These are phyloP conservation scores for Esperia sulphurella DNA, from an alignment of 2,888 invertebrate species.

Conservation along the genomic window DNA sequence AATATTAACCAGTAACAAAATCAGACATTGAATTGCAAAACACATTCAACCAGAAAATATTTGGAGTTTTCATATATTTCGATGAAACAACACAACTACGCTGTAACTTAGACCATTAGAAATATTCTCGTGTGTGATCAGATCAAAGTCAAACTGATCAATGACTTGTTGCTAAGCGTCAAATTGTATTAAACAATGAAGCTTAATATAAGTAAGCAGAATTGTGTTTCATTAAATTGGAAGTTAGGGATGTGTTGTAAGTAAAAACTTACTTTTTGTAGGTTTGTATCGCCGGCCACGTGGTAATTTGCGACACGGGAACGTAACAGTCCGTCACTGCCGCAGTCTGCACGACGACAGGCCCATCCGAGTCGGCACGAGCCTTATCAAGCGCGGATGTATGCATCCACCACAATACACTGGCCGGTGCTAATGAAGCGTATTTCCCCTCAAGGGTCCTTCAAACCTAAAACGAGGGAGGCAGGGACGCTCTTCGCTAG, in stretches of 20 bases:
- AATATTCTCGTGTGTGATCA: not conserved
- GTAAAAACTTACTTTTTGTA: slow-evolving; percentile 52
- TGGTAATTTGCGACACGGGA: slow-evolving; percentile 39
- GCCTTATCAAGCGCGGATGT: not conserved
- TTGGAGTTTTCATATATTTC: too few relatives aligned
- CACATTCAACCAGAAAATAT: too few relatives aligned
- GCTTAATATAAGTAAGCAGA: not conserved
- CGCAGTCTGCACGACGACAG: slow-evolving; percentile 66
- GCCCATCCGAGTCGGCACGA: not conserved
- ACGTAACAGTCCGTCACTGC: slow-evolving; percentile 51
- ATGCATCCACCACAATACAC: not conserved
- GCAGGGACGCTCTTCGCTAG: not conserved
- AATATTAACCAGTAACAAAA: too few relatives aligned
- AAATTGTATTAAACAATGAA: not conserved
- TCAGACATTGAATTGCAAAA: too few relatives aligned
- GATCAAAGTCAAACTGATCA: not conserved
- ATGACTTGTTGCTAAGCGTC: not conserved
- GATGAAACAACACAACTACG: not conserved
- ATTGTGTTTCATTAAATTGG: not conserved
- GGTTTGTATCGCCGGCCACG: slow-evolving; percentile 59
- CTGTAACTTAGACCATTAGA: not conserved
- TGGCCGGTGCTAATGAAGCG: not conserved
- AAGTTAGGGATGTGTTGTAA: not conserved
- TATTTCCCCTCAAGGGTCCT: not conserved
- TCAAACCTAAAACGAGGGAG: not conserved